phyloP scores from a whole-genome alignment of 2,797 vertebrate species.

The Mus spretus region DNA sequence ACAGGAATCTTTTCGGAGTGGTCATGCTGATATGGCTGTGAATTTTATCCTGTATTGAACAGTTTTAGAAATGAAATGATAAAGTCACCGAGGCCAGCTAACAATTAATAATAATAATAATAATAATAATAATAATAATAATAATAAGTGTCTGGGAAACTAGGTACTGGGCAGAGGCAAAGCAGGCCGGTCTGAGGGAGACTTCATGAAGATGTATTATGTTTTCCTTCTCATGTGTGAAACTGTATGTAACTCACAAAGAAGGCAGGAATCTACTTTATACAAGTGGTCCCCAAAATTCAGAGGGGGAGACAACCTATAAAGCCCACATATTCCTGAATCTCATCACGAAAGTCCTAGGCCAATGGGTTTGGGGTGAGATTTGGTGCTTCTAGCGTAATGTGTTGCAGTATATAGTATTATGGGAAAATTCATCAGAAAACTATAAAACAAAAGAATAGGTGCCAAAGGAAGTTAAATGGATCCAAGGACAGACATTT shows the following conservation, averaged over 20 bases:
- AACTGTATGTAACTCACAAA: background rate
- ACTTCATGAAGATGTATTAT: background rate
- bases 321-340: background rate
- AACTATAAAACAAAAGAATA: background rate
- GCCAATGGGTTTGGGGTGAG: background rate
- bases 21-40: background rate
- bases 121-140: no score
- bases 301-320: background rate
- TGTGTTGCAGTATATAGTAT: background rate
- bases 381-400: background rate
- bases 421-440: background rate
- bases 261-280: background rate
- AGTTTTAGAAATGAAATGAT: background rate
- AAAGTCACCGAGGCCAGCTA: background rate
- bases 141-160: background rate
- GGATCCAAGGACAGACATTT: background rate
- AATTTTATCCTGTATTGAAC: background rate
- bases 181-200: background rate
- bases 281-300: background rate
- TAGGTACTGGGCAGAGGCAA: background rate
- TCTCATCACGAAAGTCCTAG: background rate
- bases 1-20: background rate
- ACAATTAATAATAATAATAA: no score
- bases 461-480: background rate
- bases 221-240: background rate